A percentile compares a stretch with the other conserved stretches of the same genome.
These are phyloP conservation scores for Ciconia maguari DNA, from an alignment of 2,113 vertebrate species.

Conservation along the genomic window DNA sequence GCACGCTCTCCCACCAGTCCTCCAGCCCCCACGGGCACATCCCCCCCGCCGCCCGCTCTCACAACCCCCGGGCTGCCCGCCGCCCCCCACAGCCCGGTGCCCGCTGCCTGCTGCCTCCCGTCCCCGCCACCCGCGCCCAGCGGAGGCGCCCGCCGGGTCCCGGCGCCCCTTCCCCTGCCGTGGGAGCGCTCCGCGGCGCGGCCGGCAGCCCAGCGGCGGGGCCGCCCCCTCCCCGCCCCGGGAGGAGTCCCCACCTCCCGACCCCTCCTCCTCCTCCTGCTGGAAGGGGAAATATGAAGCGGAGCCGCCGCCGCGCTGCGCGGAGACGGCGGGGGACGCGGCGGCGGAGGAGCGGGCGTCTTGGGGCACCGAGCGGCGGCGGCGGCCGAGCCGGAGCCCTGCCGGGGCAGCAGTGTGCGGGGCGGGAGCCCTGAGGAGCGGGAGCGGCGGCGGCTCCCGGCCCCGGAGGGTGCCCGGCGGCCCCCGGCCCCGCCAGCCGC, in stretches of 20 bases:
- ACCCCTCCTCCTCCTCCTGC: conserved; percentile 21
- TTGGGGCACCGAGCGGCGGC: not conserved
- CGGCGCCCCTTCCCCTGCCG: not conserved
- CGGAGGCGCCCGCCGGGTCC: not conserved
- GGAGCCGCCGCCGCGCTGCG: not conserved
- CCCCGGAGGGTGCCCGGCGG: not conserved
- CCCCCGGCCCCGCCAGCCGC: not conserved
- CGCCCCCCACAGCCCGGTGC: not conserved
- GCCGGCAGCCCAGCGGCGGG: not conserved
- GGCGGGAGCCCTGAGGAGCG: not conserved
- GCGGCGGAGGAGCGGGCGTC: not conserved
- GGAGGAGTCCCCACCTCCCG: not conserved
- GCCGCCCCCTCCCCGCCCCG: not conserved
- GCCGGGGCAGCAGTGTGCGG: not conserved
- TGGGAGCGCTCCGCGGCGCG: not conserved
- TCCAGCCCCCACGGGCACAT: not conserved
- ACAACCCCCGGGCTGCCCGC: not conserved
- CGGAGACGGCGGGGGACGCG: not conserved
- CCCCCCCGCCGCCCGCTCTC: not conserved
- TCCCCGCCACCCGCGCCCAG: not conserved
- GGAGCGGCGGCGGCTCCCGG: not conserved
- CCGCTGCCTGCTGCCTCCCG: not conserved
- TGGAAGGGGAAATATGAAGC: conserved; percentile 72
- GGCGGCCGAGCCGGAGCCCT: not conserved
- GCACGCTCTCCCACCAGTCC: not conserved